A percentile compares a stretch with the other conserved stretches of the same genome.
These are phyloP conservation scores for Tychaedon coryphoeus DNA, from an alignment of 2,113 vertebrate species.

Conservation along the genomic window DNA sequence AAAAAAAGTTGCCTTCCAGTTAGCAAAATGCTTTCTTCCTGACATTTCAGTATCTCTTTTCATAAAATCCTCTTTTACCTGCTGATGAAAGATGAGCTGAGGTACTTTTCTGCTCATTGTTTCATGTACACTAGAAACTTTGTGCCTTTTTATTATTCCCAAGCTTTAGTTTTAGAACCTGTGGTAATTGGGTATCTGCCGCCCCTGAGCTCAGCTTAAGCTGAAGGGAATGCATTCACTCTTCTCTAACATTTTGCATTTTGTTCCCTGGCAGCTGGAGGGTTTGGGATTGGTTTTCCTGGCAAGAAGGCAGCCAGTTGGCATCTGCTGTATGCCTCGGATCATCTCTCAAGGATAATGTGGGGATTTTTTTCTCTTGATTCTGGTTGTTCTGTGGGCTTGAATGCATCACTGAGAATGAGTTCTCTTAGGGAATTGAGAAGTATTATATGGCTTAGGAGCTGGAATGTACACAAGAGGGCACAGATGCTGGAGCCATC, in stretches of 20 bases:
- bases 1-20: neutral
- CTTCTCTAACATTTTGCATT: neutral
- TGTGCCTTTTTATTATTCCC: neutral
- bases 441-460: neutral
- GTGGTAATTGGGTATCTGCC: neutral
- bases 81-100: neutral
- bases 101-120: neutral
- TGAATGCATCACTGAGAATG: neutral
- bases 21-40: neutral
- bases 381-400: neutral
- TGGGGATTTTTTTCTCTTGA: neutral
- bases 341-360: neutral
- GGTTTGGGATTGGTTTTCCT: neutral
- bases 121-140: neutral
- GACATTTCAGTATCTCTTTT: neutral
- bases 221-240: neutral
- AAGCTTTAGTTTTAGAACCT: neutral
- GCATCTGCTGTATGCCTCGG: neutral
- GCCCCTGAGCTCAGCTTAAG: neutral
- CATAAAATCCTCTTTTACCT: neutral
- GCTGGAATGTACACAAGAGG: neutral
- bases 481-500: neutral
- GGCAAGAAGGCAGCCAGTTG: neutral
- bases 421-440: neutral
- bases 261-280: neutral